phyloP scores from a whole-genome alignment of 2,888 invertebrate genomes.

The Molorchus minor region DNA sequence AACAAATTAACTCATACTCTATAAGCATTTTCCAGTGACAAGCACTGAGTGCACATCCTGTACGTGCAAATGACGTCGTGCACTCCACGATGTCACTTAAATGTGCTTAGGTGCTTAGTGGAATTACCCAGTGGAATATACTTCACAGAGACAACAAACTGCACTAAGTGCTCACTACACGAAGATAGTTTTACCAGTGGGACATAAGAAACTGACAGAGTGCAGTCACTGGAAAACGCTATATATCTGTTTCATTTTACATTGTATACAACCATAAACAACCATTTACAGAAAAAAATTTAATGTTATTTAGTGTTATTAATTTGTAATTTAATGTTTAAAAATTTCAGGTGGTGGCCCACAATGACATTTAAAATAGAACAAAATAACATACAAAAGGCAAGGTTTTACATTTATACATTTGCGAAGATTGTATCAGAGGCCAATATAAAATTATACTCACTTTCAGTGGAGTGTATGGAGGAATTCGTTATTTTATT shows the following conservation, averaged over 20 bases:
- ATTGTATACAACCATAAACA: not conserved
- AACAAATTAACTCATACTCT: not conserved
- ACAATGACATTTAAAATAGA: constrained; percentile 57
- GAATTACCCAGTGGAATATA: no score
- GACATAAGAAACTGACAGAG: no score
- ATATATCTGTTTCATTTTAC: not conserved
- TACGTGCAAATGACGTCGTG: not conserved
- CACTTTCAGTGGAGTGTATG: constrained; percentile 56
- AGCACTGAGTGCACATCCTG: not conserved
- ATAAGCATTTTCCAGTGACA: not conserved
- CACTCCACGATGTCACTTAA: not conserved
- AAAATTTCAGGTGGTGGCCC: constrained; percentile 63
- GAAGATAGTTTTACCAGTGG: no score
- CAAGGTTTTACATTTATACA: constrained; percentile 54
- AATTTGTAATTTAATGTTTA: no score
- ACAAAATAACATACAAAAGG: constrained; percentile 52
- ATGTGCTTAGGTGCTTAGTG: no score
- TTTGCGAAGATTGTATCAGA: constrained; percentile 56
- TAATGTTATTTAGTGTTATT: no score
- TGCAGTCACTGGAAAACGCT: no score
- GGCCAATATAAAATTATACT: constrained; percentile 57
- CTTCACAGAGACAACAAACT: no score
- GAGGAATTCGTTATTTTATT: constrained; percentile 58
- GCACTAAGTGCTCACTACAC: no score
- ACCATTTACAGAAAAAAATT: not conserved